Percentiles rank a stretch among this genome's conserved stretches.
These are phyloP conservation scores for Chionomys nivalis DNA, from an alignment of 2,113 vertebrate genomes.

Conservation along the genomic window DNA sequence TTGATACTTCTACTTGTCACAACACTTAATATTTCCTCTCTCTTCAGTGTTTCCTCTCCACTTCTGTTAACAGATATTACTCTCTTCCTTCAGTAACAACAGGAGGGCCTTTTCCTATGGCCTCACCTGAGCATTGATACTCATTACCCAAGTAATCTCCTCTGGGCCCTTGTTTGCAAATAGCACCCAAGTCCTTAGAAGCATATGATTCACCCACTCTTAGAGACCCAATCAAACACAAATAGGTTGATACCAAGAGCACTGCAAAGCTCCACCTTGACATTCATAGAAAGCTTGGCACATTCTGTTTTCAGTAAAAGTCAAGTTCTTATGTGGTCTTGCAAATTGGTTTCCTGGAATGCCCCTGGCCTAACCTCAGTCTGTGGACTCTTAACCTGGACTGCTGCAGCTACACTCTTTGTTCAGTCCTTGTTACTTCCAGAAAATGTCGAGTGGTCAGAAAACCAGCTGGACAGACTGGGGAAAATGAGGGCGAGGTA, in stretches of 20 bases:
- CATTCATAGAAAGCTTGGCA: neutral
- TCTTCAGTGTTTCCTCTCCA: neutral
- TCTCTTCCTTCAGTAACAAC: neutral
- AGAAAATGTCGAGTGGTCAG: neutral
- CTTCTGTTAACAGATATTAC: neutral
- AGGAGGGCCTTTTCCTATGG: neutral
- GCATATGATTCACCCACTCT: neutral
- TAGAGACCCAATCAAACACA: neutral
- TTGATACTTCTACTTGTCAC: neutral
- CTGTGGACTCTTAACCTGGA: neutral
- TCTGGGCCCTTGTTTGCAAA: neutral
- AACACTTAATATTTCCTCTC: neutral
- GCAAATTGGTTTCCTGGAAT: neutral
- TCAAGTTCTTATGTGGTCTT: neutral
- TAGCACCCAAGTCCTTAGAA: neutral
- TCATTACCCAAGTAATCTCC: neutral
- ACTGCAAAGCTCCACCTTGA: neutral
- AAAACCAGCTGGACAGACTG: neutral
- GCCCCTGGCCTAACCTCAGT: neutral
- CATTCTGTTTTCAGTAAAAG: constrained; percentile 9
- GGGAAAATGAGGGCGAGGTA: neutral
- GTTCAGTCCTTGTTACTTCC: neutral
- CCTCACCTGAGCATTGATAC: neutral
- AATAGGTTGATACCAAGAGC: neutral
- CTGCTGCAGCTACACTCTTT: neutral